These are phyloP conservation scores for Chelmon rostratus DNA, from an alignment of 2,797 vertebrate genomes.

Conservation along the genomic window DNA sequence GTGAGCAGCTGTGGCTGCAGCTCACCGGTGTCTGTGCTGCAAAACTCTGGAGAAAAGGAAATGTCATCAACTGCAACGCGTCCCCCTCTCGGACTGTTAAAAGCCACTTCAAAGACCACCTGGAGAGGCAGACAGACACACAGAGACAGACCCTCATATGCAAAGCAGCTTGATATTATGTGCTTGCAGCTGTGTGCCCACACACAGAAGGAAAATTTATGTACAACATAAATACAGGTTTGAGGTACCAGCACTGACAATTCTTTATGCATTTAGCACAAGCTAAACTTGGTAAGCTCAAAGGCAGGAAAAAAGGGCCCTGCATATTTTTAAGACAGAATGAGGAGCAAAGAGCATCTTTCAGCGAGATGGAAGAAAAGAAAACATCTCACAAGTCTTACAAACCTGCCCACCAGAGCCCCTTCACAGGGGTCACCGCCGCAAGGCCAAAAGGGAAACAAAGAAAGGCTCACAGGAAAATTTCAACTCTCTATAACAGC, in stretches of 20 bases:
- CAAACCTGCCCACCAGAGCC: neutral
- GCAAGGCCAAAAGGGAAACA: neutral
- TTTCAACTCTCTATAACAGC: too few species aligned
- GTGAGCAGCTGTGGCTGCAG: neutral
- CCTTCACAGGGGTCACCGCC: neutral
- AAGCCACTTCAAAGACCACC: constrained; percentile 96
- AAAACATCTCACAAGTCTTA: neutral
- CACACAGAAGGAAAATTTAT: neutral
- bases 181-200: constrained; percentile 2
- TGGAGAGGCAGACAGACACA: constrained; percentile 61
- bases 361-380: neutral
- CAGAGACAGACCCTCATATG: constrained; percentile 15
- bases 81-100: constrained; percentile 92
- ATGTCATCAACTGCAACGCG: constrained; percentile 93
- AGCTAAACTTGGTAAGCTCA: neutral
- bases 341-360: neutral
- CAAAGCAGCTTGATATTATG: neutral
- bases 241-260: neutral
- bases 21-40: constrained; percentile 90
- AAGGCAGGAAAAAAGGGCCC: neutral
- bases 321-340: neutral
- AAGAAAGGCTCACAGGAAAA: neutral
- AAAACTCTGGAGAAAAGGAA: constrained; percentile 92
- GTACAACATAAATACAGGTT: neutral
- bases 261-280: neutral